Conservation (phyloP, 2,888 invertebrate genomes). For the Hydroisotoma schaefferi region DNA sequence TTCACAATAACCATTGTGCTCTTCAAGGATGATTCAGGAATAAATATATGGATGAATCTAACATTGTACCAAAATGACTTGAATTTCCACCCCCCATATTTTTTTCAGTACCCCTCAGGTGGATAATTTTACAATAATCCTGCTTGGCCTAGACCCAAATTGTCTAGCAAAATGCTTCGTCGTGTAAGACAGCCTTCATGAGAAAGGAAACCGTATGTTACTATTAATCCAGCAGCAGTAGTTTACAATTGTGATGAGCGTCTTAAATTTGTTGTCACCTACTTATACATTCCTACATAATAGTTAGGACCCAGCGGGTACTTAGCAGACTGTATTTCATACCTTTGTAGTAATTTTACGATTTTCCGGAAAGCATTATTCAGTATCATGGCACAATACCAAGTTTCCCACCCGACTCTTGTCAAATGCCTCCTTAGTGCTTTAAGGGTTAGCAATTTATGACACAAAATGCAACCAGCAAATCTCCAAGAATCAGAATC, state of each 20-base stretch:
- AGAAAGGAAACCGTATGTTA: no score
- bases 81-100: no score
- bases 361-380: background rate
- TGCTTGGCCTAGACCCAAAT: constrained; percentile 10
- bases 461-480: background rate
- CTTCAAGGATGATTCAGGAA: background rate
- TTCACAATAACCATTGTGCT: background rate
- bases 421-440: background rate
- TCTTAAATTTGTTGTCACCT: no score
- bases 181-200: no score
- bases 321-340: background rate
- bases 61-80: no score
- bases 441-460: background rate
- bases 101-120: constrained; percentile 1
- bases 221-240: no score
- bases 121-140: background rate
- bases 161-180: no score
- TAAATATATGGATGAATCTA: background rate
- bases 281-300: background rate
- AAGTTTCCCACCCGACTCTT: background rate
- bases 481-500: no score
- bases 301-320: background rate
- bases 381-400: background rate
- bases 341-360: no score
- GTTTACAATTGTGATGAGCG: no score